These are phyloP conservation scores for Karalla daura DNA, from an alignment of 2,797 vertebrate genomes.

Conservation along the genomic window DNA sequence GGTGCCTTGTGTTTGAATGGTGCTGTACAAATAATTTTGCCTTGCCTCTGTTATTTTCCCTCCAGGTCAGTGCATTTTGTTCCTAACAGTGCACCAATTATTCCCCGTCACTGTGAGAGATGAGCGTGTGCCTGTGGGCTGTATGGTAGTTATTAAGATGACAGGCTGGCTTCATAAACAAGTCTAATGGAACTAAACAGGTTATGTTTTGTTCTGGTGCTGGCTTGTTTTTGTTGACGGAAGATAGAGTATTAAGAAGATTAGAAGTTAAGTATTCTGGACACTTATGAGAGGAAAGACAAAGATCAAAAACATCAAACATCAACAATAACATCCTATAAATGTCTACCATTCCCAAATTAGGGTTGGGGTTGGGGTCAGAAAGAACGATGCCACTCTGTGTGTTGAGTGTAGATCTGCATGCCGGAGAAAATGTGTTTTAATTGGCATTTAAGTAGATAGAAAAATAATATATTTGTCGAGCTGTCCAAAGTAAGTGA, in stretches of 20 bases:
- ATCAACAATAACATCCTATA: no score
- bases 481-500: not conserved
- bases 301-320: no score
- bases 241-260: constrained; percentile 29
- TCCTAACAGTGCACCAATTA: constrained; percentile 64
- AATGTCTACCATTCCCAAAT: no score
- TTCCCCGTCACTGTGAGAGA: constrained; percentile 34
- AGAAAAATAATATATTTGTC: not conserved
- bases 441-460: not conserved
- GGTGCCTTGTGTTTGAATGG: no score
- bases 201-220: constrained; percentile 24
- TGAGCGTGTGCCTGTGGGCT: constrained; percentile 49
- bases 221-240: constrained; percentile 58
- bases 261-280: constrained; percentile 48
- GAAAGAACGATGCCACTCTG: not conserved
- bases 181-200: constrained; percentile 46
- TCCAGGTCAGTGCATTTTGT: constrained; percentile 49
- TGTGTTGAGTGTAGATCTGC: not conserved
- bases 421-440: not conserved
- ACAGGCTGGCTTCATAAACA: constrained; percentile 60
- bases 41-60: constrained; percentile 23
- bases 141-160: constrained; percentile 54
- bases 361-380: no score
- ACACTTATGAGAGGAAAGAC: not conserved
- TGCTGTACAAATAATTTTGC: no score